Evolutionary conservation across 2,888 invertebrate genomes (phyloP).

Genomic region (Zhengitettix transpicula): DNA sequence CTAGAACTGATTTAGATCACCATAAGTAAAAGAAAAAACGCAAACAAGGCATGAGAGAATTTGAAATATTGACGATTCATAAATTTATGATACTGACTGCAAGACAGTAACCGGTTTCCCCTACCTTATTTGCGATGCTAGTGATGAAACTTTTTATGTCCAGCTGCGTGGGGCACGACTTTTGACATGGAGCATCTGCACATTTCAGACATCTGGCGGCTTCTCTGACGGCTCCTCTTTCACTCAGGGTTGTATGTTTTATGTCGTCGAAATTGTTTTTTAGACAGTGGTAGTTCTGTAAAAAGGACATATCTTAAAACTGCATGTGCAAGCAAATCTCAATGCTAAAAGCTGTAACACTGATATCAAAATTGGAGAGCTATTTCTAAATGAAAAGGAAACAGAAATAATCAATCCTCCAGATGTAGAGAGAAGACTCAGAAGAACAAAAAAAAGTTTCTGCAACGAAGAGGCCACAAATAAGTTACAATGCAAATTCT

Average conservation of each 20-base stretch:
- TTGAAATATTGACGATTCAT: no score
- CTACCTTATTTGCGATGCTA: slow-evolving; percentile 84
- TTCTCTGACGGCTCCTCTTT: slow-evolving; percentile 82
- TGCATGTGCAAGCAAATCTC: background rate
- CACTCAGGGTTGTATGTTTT: slow-evolving; percentile 92
- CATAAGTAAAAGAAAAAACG: no score
- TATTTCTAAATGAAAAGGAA: no score
- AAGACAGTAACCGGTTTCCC: no score
- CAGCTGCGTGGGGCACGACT: slow-evolving; percentile 94
- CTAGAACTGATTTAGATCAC: no score
- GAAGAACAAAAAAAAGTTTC: no score
- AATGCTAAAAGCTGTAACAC: background rate
- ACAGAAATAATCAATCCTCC: no score
- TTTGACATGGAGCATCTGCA: slow-evolving; percentile 94
- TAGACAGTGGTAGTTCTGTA: slow-evolving; percentile 48
- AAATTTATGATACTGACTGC: no score
- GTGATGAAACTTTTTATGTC: slow-evolving; percentile 95
- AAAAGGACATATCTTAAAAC: slow-evolving; percentile 10
- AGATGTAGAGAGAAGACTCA: no score
- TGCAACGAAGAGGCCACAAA: no score
- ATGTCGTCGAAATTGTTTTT: slow-evolving; percentile 90
- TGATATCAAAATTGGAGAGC: background rate
- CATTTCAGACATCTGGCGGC: slow-evolving; percentile 81
- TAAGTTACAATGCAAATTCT: no score
- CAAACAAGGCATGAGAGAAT: no score